Base-by-base conservation (phyloP, 2,113 vertebrate genomes). In the Cacatua alba region DNA sequence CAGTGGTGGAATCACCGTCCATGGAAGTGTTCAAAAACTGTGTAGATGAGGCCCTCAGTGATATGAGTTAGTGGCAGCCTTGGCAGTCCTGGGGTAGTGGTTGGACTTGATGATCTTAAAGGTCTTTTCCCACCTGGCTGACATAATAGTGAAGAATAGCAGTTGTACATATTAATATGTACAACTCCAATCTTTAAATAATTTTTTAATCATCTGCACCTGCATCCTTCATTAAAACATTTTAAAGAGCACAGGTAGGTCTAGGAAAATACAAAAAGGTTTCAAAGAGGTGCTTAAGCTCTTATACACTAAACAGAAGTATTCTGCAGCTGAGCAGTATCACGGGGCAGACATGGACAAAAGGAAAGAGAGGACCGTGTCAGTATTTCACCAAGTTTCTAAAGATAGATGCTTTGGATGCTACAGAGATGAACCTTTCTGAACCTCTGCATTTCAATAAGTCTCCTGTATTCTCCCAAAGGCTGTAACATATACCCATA, bases 401-500 rank as follows among this genome's bases (percentile, higher is more conserved):
- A 41, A 63, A 82, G 74, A 46, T 46, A 87, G 64, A 43, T 81
- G 70, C 49, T 80, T 37, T 44, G 59, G 71, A 52, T 88, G 57
- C 67, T 76, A 23, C 0, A 90, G 53, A 82, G 63, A 82, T 16
- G 74, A 92, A 83, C 5, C n/a, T 43, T 64, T 78, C 60, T 70
- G 51, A 86, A 95, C 63, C 25, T 77, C 67, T 82, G 46, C n/a
- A 82, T 80, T 95, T 92, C 76, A 69, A 74, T 59, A 80, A 87
- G 68, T 75, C 44, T 88, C 59, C 41, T 49, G 75, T 59, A 59
- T 41, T 80, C 82, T 70, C 86, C 29, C 52, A 70, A 77, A 91
- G 76, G 55, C 92, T 78, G 90, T 92, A 95, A 94, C 6, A 35
- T 67, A 88, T 4, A 91, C 74, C 89, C 9, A 0, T 41, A 90